Evolutionary conservation across 2,888 invertebrate species (phyloP).

Genomic region (Macaria liturata): DNA sequence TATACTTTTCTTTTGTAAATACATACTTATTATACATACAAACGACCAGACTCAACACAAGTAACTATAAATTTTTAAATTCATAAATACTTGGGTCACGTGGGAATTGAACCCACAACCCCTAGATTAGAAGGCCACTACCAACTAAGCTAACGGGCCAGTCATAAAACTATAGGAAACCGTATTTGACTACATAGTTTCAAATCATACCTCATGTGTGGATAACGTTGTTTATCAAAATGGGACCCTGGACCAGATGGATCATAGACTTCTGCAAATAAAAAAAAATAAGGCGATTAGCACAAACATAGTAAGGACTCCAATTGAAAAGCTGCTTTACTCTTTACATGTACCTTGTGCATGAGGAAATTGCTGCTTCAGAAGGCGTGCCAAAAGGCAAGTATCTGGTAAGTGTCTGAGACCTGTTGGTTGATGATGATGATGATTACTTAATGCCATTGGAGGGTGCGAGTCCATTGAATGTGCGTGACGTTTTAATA

Average conservation of each 20-base stretch:
- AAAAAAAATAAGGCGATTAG: neutral
- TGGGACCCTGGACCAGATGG: slow-evolving; percentile 38
- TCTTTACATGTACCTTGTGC: slow-evolving; percentile 45
- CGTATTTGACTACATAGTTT: neutral
- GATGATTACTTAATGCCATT: slow-evolving; percentile 31
- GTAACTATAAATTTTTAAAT: no score
- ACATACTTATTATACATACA: no score
- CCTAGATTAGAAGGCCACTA: no score
- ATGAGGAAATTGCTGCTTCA: slow-evolving; percentile 55
- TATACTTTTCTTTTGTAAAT: no score
- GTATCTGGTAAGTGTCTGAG: slow-evolving; percentile 48
- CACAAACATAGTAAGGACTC: no score
- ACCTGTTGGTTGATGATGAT: slow-evolving; percentile 35
- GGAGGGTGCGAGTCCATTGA: slow-evolving; percentile 31
- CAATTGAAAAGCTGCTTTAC: no score
- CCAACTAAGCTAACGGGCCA: no score
- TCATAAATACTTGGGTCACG: no score
- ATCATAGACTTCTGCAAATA: slow-evolving; percentile 48
- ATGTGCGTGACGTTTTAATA: slow-evolving; percentile 50
- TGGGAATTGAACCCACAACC: no score
- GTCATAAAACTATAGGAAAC: no score
- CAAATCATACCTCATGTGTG: slow-evolving; percentile 41
- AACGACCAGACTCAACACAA: no score
- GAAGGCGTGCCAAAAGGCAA: slow-evolving; percentile 59
- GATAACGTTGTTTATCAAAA: slow-evolving; percentile 31